These are phyloP conservation scores for Sinonovacula constricta DNA, from an alignment of 1,140 invertebrate species.

Conservation along the genomic window DNA sequence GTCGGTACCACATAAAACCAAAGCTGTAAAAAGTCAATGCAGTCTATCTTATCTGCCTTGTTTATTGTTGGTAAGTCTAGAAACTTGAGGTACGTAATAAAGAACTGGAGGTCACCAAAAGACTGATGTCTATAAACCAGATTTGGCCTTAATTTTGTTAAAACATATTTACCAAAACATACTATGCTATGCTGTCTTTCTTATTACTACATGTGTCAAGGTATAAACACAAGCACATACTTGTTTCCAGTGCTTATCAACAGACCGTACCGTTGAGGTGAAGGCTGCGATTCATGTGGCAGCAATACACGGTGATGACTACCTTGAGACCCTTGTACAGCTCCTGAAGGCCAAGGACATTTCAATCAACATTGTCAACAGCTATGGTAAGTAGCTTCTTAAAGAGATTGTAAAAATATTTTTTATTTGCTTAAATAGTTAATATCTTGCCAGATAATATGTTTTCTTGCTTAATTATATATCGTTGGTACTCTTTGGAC, in stretches of 20 bases:
- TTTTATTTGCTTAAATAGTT: not conserved
- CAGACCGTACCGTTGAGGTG: slow-evolving; percentile 58
- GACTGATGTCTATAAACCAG: not conserved
- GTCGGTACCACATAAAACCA: too few relatives aligned
- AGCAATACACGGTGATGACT: slow-evolving; percentile 62
- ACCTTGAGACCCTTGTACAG: slow-evolving; percentile 63
- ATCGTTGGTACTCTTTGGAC: too few relatives aligned
- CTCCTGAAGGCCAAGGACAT: slow-evolving; percentile 62
- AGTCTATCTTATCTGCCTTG: too few relatives aligned
- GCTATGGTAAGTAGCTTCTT: slow-evolving; percentile 64
- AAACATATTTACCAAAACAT: not conserved
- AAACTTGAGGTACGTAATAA: too few relatives aligned
- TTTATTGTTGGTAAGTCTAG: too few relatives aligned
- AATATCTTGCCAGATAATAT: too few relatives aligned
- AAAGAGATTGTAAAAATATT: not conserved
- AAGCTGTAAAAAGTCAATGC: too few relatives aligned
- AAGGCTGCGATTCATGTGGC: slow-evolving; percentile 71
- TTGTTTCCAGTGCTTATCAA: slow-evolving; percentile 34
- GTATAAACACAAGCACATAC: too few relatives aligned
- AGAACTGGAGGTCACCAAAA: not conserved
- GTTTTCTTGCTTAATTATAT: too few relatives aligned
- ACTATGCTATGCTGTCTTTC: not conserved
- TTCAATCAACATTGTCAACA: slow-evolving; percentile 66
- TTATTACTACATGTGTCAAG: not conserved
- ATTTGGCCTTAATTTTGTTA: not conserved